phyloP scores from a whole-genome alignment of 2,113 vertebrate species.

The Oncorhynchus tshawytscha region DNA sequence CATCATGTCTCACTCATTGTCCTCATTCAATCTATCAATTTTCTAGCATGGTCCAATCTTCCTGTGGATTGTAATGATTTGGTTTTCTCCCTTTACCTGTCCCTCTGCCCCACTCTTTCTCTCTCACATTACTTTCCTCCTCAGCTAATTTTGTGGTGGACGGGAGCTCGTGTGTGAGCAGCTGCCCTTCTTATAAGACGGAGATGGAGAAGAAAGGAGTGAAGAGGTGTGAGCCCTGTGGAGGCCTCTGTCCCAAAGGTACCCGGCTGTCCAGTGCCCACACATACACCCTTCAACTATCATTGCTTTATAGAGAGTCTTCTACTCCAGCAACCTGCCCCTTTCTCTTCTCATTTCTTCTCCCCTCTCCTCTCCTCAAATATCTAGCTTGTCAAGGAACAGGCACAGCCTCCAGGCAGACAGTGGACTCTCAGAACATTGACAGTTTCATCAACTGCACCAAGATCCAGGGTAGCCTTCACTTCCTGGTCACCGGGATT shows the following conservation, averaged over 20 bases:
- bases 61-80: not conserved
- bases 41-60: not conserved
- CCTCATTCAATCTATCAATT: not conserved
- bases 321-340: not conserved
- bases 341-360: no score
- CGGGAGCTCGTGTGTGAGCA: slow-evolving; percentile 88
- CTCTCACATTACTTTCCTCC: not conserved
- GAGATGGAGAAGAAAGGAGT: slow-evolving; percentile 84
- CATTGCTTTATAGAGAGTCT: not conserved
- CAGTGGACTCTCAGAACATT: slow-evolving; percentile 87
- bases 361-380: not conserved
- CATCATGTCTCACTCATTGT: not conserved
- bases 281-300: not conserved
- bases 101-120: not conserved
- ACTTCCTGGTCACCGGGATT: slow-evolving; percentile 89
- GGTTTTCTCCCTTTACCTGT: not conserved
- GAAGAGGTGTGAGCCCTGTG: slow-evolving; percentile 86
- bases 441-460: slow-evolving; percentile 92
- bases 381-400: slow-evolving; percentile 83
- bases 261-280: not conserved
- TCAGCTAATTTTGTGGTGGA: slow-evolving; percentile 89
- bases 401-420: slow-evolving; percentile 65
- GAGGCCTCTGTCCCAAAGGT: slow-evolving; percentile 91
- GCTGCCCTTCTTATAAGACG: slow-evolving; percentile 84
- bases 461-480: slow-evolving; percentile 88